Conservation (phyloP, 1,140 invertebrate genomes). For the Ridgeia piscesae region DNA sequence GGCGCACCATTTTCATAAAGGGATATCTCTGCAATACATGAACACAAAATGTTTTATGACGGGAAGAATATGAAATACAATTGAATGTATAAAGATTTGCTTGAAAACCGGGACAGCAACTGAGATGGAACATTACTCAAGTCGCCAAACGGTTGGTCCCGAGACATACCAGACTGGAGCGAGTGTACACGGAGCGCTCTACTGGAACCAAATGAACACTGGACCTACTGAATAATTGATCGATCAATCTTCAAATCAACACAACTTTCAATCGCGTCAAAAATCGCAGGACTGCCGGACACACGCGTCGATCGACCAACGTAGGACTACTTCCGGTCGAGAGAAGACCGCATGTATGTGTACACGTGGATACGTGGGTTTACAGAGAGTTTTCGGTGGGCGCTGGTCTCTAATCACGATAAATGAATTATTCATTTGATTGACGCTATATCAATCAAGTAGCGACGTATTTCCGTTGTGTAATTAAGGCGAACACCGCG, state of each 20-base stretch:
- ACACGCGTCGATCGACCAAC: not conserved
- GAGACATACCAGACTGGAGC: too few species aligned
- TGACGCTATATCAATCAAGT: not conserved
- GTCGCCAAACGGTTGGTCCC: too few species aligned
- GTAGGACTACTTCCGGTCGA: not conserved
- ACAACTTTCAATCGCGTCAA: not conserved
- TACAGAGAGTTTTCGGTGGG: not conserved
- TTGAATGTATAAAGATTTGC: too few species aligned
- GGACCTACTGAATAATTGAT: not conserved
- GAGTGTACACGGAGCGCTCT: not conserved
- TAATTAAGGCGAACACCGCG: not conserved
- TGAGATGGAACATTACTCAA: too few species aligned
- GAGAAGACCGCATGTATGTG: not conserved
- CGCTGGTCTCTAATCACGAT: not conserved
- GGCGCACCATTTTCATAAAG: too few species aligned
- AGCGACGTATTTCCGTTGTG: not conserved
- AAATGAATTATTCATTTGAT: not conserved
- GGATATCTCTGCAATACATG: too few species aligned
- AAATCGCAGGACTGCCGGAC: not conserved
- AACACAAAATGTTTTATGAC: too few species aligned
- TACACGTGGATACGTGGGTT: not conserved
- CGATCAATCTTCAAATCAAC: not conserved
- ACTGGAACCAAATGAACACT: not conserved
- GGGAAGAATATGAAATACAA: too few species aligned
- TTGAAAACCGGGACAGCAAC: too few species aligned